These are phyloP conservation scores for Mugil cephalus DNA, from an alignment of 2,113 vertebrate species.

Conservation along the genomic window DNA sequence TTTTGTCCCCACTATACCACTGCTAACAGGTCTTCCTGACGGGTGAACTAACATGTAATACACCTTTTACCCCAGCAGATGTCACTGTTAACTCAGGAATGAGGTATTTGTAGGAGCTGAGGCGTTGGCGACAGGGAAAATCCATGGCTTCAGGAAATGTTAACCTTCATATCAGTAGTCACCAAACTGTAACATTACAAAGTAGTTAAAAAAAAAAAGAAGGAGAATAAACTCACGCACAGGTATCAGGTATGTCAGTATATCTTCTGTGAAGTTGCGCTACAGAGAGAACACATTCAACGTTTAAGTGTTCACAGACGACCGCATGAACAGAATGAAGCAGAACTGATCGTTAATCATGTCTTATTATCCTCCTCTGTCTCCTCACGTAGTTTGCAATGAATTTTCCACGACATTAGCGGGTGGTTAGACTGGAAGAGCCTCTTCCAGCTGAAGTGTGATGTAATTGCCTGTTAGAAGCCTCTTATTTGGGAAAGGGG, in stretches of 20 bases:
- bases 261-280: background rate
- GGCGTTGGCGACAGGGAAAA: background rate
- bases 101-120: background rate
- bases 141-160: background rate
- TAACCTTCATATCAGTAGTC: background rate
- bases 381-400: background rate
- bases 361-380: background rate
- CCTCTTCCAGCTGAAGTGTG: constrained; percentile 48
- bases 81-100: constrained; percentile 37
- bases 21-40: background rate
- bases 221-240: too few species aligned
- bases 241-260: background rate
- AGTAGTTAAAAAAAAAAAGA: background rate
- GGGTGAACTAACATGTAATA: constrained; percentile 34
- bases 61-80: constrained; percentile 62
- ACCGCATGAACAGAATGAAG: background rate
- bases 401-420: constrained; percentile 45
- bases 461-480: constrained; percentile 65
- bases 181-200: background rate
- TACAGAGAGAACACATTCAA: background rate
- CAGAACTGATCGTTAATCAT: constrained; percentile 10
- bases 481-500: constrained; percentile 55
- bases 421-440: constrained; percentile 27
- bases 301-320: background rate
- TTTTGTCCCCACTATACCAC: background rate